Evolutionary conservation across 2,888 invertebrate species (phyloP), one percentile per base, ranked within the genome.

Genomic region (Xestia ashworthii): DNA sequence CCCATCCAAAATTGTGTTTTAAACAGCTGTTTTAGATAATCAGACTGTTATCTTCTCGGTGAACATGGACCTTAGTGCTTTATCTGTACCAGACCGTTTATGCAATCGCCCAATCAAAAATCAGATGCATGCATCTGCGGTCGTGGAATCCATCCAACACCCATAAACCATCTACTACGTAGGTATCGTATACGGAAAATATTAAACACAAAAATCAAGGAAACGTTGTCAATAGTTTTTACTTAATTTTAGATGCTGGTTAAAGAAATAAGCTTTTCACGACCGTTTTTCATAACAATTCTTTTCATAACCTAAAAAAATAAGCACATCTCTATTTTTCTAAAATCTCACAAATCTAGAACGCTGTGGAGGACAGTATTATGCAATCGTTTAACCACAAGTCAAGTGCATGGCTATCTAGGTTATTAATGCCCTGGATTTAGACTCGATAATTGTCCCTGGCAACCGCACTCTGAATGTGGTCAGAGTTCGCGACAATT

Each of bases 371-470:
- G 85, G 84, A 78, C 88, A 90, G 90, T 87, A 90, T 91, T 89
- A 91, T 90, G 92, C 90, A 87, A 89, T 83, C 80, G 76, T 69
- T 76, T 67, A 62, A 75, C 90, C 91, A 85, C 91, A 89, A 93
- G 91, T 93, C 93, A 92, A 90, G 90, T 88, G 90, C 93, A 93
- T 86, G 87, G 87, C 88, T 91, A 91, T 91, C 90, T 87, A 80
- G 86, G 90, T 92, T 93, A 93, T 93, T 93, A 93, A 93, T 93
- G 92, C 71, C 87, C 75, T 78, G 87, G 85, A 81, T 90, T 91
- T 89, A 88, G 87, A 89, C 89, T 89, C 91, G 92, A 93, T 93
- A 92, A 93, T 93, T 91, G 92, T 90, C 90, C 85, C 82, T 72
- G 76, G 87, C 72, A 84, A 87, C 90, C 89, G 80, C 84, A 71